Conservation (phyloP, 2,888 invertebrate genomes). For the Abrostola triplasia region DNA sequence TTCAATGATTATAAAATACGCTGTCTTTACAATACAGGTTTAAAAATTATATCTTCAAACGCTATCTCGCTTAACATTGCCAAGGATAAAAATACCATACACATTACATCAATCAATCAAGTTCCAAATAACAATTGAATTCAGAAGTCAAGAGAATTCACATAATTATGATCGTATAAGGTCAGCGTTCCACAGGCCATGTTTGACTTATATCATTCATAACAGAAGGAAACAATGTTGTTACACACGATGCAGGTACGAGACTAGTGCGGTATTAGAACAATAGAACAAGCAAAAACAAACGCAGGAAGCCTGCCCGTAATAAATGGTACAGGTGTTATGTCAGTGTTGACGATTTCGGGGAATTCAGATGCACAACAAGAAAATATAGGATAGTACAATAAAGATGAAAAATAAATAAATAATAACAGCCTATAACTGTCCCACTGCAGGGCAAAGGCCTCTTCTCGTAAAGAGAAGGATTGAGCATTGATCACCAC, state of each 20-base stretch:
- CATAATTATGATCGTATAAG: constrained; percentile 41
- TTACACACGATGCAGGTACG: constrained; percentile 29
- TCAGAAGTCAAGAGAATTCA: constrained; percentile 24
- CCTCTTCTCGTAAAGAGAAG: too few species aligned
- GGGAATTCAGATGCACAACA: background rate
- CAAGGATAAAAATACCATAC: background rate
- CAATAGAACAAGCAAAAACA: constrained; percentile 72
- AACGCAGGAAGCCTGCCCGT: constrained; percentile 71
- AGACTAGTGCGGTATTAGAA: constrained; percentile 55
- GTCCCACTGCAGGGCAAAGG: too few species aligned
- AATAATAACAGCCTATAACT: too few species aligned
- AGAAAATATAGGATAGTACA: too few species aligned
- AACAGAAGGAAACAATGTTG: constrained; percentile 41
- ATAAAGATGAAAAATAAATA: too few species aligned
- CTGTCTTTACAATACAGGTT: too few species aligned
- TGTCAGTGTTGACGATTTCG: constrained; percentile 15
- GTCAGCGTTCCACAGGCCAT: constrained; percentile 34
- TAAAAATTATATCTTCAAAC: too few species aligned
- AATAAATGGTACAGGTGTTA: constrained; percentile 47
- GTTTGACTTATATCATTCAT: constrained; percentile 43
- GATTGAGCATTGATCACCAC: too few species aligned
- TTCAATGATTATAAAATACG: too few species aligned
- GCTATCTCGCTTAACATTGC: background rate
- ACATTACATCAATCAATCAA: constrained; percentile 2
- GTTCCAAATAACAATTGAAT: constrained; percentile 43